Evolutionary conservation across 2,888 invertebrate species (phyloP).

Genomic region (Cataglyphis rosenhaueri): DNA sequence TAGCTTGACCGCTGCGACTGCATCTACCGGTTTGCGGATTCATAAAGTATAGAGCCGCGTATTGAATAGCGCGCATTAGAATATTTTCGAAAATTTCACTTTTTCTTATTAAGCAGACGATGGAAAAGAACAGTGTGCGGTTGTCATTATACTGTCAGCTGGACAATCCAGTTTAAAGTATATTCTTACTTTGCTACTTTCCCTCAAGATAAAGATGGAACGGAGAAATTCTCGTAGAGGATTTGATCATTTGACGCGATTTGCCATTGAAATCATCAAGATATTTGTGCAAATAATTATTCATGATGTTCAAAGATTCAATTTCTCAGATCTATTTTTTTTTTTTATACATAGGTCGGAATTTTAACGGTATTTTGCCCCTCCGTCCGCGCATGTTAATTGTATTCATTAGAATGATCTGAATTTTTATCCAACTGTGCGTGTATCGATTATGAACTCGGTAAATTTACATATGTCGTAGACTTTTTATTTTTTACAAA

Average conservation of each 20-base stretch:
- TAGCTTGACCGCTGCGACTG: background rate
- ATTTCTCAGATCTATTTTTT: background rate
- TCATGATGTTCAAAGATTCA: background rate
- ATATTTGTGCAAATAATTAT: conserved; percentile 12
- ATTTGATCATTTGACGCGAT: background rate
- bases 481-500: background rate
- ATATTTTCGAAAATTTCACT: conserved; percentile 19
- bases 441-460: background rate
- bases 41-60: background rate
- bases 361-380: background rate
- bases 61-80: background rate
- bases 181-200: conserved; percentile 23
- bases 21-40: conserved; percentile 34
- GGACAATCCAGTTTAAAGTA: background rate
- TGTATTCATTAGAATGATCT: background rate
- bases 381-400: background rate
- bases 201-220: conserved; percentile 1
- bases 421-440: background rate
- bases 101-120: conserved; percentile 22
- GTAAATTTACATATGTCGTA: background rate
- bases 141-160: background rate
- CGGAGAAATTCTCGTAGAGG: conserved; percentile 24
- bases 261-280: background rate
- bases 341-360: background rate
- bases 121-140: background rate